Evolutionary conservation across 2,888 invertebrate genomes (phyloP), one percentile per base, ranked within the genome.

Genomic region (Meandrusa payeni): DNA sequence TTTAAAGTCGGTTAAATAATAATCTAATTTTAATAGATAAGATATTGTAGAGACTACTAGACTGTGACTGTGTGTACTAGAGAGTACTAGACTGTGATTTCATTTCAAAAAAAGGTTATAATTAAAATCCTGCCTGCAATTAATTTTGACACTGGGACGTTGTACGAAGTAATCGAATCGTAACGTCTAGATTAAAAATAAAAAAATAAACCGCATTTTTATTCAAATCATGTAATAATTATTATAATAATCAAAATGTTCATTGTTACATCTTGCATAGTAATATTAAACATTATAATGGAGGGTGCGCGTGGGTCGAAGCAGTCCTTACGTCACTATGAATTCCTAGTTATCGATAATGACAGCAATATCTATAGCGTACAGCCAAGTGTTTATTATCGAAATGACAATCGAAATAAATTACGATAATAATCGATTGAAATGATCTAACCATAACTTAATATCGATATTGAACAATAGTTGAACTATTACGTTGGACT

Each of bases 281-380:
- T 66, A 63, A 61, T 60, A 64, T 64, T 65, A 40, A 57, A 57
- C 62, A 66, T 73, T 67, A 62, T 69, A 57, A 66, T 72, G 60
- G 67, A 74, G 80, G 81, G 81, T 73, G 75, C 60, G 60, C 59
- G 57, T 41, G 46, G 55, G 57, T 57, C 61, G 61, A 59, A 49
- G 59, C 57, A 52, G 52, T 43, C 50, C 70, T 61, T 74, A 70
- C 75, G 72, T 77, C 76, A 76, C 76, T 68, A 76, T 77, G 72
- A 78, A 82, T 80, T 76, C 72, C 75, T 75, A 68, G 59, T 65
- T 68, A 69, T 77, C 70, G 69, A 76, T 79, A 80, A 79, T 71
- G 67, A 69, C 66, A 57, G 67, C 64, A 60, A 76, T 68, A 48
- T 23, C 31, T 36, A 41, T 46, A 24, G 12, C 12, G 9, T 12